Conservation (phyloP, 2,113 vertebrate genomes). For the Meles meles region DNA sequence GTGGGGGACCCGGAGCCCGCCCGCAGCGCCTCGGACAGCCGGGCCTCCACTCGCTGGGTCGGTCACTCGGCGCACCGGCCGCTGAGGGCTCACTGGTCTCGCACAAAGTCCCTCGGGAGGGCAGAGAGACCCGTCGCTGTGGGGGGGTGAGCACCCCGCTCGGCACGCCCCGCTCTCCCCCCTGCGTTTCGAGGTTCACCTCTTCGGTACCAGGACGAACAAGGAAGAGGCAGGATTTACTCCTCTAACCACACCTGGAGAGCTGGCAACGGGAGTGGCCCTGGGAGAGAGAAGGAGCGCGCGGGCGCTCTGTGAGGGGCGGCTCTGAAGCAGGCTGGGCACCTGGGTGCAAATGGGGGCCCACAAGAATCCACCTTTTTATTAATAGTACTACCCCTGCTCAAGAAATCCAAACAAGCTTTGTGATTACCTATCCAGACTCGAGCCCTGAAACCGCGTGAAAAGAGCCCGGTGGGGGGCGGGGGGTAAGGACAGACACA, state of each 20-base stretch:
- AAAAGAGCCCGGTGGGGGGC: rapidly evolving
- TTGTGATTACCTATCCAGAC: background rate
- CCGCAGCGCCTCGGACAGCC: background rate
- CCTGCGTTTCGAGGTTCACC: rapidly evolving
- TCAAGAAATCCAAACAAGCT: too few species aligned
- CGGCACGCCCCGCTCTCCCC: background rate
- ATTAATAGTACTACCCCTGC: rapidly evolving
- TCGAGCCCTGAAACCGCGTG: background rate
- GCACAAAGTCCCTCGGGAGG: rapidly evolving
- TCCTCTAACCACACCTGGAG: background rate
- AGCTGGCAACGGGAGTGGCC: rapidly evolving
- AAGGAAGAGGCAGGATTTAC: background rate
- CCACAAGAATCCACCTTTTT: background rate
- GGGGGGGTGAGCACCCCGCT: background rate
- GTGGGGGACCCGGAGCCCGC: too few species aligned
- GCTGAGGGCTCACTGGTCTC: background rate
- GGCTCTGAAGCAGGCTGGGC: background rate
- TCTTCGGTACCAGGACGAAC: background rate
- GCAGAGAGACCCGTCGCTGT: rapidly evolving
- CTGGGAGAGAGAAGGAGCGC: background rate
- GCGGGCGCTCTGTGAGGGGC: background rate
- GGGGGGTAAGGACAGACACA: background rate
- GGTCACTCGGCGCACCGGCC: rapidly evolving
- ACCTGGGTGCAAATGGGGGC: rapidly evolving
- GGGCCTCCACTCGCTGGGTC: rapidly evolving